Evolutionary conservation across 2,113 vertebrate genomes (phyloP).

Genomic region (Nerophis lumbriciformis): DNA sequence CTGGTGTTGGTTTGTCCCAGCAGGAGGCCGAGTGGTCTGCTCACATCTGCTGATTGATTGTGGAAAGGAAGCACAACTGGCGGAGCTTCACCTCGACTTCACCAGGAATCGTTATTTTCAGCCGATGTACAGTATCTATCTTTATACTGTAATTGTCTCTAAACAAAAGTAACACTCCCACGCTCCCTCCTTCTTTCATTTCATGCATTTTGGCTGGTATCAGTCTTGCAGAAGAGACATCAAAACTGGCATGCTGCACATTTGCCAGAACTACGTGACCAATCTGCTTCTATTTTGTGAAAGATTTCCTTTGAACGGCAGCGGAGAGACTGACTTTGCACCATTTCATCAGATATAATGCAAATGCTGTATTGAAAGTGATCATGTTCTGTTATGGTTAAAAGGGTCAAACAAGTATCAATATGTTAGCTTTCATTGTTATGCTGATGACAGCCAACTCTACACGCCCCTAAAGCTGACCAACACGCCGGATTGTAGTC

Average conservation of each 20-base stretch:
- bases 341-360: neutral
- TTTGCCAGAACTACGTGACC: constrained; percentile 4
- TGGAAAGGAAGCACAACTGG: constrained; percentile 19
- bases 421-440: no score
- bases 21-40: constrained; percentile 39
- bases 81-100: constrained; percentile 8
- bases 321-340: no score
- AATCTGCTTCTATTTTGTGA: constrained; percentile 10
- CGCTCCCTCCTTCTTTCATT: no score
- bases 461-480: no score
- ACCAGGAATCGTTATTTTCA: neutral
- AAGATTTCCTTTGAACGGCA: neutral
- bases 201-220: neutral
- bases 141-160: neutral
- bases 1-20: constrained; percentile 31
- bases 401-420: no score
- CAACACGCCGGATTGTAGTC: no score
- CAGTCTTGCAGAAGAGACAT: neutral
- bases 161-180: no score
- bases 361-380: no score
- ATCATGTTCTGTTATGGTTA: no score
- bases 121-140: neutral
- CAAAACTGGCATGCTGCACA: neutral
- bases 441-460: no score
- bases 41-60: constrained; percentile 27